Conservation (phyloP, 2,113 vertebrate species). For the Percopsis transmontana region DNA sequence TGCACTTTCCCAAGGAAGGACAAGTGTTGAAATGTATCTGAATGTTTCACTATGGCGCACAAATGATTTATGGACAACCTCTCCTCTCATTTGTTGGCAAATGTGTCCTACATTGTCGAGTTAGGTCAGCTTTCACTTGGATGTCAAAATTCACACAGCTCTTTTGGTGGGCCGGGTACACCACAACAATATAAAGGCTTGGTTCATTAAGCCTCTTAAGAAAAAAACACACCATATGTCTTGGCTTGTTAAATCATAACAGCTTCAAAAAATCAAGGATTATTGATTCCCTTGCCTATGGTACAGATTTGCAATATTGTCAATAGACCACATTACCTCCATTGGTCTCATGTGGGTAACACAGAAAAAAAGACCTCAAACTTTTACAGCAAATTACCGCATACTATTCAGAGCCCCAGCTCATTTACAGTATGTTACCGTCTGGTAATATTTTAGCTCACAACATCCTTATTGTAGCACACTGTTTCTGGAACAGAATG, state of each 20-base stretch:
- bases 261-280: conserved; percentile 61
- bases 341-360: conserved; percentile 50
- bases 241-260: conserved; percentile 63
- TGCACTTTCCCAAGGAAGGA: conserved; percentile 60
- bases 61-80: conserved; percentile 64
- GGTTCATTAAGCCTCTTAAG: conserved; percentile 71
- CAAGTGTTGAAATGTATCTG: conserved; percentile 69
- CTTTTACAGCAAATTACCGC: conserved; percentile 53
- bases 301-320: conserved; percentile 20
- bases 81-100: conserved; percentile 35
- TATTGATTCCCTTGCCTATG: conserved; percentile 48
- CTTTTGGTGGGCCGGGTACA: conserved; percentile 59
- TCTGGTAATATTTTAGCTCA: conserved; percentile 28
- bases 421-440: conserved; percentile 19
- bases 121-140: conserved; percentile 35
- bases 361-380: conserved; percentile 30
- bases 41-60: conserved; percentile 42
- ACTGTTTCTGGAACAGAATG: background rate
- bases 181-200: conserved; percentile 61
- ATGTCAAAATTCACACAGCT: conserved; percentile 55
- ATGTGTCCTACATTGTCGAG: conserved; percentile 49
- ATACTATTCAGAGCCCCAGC: conserved; percentile 22
- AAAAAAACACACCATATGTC: conserved; percentile 65
- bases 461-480: conserved; percentile 15
- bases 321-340: background rate